Evolutionary conservation across 1,140 invertebrate species (phyloP), one percentile per base, ranked within the genome.

Genomic region (Papilio xuthus): DNA sequence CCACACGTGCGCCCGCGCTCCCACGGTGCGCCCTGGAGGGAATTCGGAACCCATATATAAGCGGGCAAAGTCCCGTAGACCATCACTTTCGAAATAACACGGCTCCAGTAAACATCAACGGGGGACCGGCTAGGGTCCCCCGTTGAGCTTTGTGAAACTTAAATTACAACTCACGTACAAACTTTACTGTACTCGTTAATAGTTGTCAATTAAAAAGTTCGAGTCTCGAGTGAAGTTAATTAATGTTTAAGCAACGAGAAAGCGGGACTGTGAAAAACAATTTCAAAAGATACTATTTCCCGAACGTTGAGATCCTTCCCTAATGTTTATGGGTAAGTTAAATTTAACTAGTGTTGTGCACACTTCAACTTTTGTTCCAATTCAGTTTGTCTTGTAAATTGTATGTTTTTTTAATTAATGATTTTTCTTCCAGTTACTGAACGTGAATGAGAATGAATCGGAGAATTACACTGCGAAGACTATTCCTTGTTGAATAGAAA

Each of bases 1-100:
- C 53, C 74, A 63, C 92, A 93, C 92, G 92, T 92, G 92, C 89
- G 88, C 87, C 23, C 26, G 81, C 85, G 87, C 81, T 93, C 92
- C 90, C 92, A 93, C 92, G 92, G 89, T 88, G 75, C 26, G 50
- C 75, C 71, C 79, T 88, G 85, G 84, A 89, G 87, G 86, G 86
- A 85, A 81, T 86, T 84, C 83, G 79, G 85, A 84, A 89, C 20
- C 72, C 85, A 42, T 79, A 86, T 92, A 93, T 88, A 92, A 90
- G 86, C 84, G 86, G 85, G 79, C 41, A 23, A 41, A 37, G 47
- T 41, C 50, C 53, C 69, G 23, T 72, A 80, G 77, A 83, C 80
- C 80, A 84, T 86, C 90, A 93, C 86, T 90, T 87, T 85, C 86
- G 78, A 91, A 88, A 86, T 82, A 78, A 56, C 83, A 81, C 77